Conservation (phyloP, 2,888 invertebrate genomes). For the Drosophila tanythrix region DNA sequence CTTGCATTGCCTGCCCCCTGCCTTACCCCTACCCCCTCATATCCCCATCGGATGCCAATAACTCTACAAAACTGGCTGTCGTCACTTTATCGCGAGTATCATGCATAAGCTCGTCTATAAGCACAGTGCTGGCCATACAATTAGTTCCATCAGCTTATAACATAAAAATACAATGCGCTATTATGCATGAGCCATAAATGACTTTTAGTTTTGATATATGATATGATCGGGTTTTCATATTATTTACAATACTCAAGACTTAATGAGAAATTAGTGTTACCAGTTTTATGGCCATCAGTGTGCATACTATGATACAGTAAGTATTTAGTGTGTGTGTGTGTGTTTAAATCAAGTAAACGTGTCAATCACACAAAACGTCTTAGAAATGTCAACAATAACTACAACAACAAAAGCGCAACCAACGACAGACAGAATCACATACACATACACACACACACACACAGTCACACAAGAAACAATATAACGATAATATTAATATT, state of each 20-base stretch:
- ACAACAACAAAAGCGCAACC: slow-evolving; percentile 41
- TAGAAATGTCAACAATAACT: slow-evolving; percentile 53
- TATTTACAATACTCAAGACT: not conserved
- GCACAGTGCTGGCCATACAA: not conserved
- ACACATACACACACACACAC: not conserved
- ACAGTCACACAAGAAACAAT: slow-evolving; percentile 35
- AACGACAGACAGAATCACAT: slow-evolving; percentile 7
- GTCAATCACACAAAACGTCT: slow-evolving; percentile 58
- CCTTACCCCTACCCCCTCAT: not conserved
- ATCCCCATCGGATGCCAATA: not conserved
- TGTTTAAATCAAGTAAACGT: slow-evolving; percentile 61
- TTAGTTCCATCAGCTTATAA: not conserved
- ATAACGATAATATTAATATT: slow-evolving; percentile 29
- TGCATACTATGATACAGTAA: not conserved
- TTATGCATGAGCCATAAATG: not conserved
- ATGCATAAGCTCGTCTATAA: slow-evolving; percentile 42
- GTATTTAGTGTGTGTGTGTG: slow-evolving; percentile 13
- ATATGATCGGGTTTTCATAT: not conserved
- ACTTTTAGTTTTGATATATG: not conserved
- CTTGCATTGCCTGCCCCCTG: slow-evolving; percentile 7
- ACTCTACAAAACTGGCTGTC: slow-evolving; percentile 14
- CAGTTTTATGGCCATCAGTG: not conserved
- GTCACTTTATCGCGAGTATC: slow-evolving; percentile 52
- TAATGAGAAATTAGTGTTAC: not conserved
- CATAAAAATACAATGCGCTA: not conserved